Percentiles rank a stretch among this genome's conserved stretches.
phyloP scores from a whole-genome alignment of 2,113 vertebrate species.

The Alethe castanea region DNA sequence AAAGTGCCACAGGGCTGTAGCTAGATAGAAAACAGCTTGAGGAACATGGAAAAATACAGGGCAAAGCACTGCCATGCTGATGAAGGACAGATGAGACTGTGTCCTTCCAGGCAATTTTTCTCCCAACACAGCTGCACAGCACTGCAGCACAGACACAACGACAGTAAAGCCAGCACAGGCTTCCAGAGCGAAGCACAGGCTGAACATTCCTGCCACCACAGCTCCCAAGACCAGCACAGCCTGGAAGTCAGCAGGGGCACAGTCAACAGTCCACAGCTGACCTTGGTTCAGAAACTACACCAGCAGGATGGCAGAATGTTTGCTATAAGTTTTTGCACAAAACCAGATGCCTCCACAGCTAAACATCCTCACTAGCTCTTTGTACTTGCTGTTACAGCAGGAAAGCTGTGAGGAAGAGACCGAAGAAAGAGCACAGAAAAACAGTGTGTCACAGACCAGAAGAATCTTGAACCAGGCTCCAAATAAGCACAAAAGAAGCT shows the following conservation, averaged over 20 bases:
- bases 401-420: background rate
- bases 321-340: background rate
- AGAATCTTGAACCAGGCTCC: background rate
- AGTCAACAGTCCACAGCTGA: background rate
- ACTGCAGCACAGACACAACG: background rate
- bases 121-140: background rate
- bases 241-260: background rate
- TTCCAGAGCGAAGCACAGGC: background rate
- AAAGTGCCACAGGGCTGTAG: background rate
- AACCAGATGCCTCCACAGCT: background rate
- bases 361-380: background rate
- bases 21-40: background rate
- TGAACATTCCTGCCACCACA: background rate
- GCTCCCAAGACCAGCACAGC: background rate
- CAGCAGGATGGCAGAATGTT: background rate
- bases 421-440: background rate
- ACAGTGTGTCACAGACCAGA: background rate
- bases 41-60: background rate
- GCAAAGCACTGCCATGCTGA: background rate
- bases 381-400: background rate
- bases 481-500: background rate
- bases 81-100: background rate
- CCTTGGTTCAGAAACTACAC: background rate
- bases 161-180: background rate
- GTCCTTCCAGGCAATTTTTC: background rate